Evolutionary conservation across 2,113 vertebrate genomes (phyloP).

Genomic region (Lampris incognitus): DNA sequence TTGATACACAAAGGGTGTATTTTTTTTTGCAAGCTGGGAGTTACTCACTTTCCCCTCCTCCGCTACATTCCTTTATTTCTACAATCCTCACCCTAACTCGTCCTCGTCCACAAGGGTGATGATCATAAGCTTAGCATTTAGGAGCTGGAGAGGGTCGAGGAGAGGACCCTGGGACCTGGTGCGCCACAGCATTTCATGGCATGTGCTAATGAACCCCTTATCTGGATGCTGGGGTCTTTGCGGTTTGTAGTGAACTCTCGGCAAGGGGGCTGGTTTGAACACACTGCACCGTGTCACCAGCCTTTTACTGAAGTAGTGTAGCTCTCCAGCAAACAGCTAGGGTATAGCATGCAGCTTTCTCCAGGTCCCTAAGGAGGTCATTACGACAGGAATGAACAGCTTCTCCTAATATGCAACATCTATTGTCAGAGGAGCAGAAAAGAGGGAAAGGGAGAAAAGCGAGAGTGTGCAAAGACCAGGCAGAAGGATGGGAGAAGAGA

Average conservation of each 20-base stretch:
- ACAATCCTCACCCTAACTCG: too few relatives aligned
- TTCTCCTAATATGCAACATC: constrained; percentile 37
- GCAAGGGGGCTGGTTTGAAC: constrained; percentile 49
- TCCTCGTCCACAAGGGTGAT: too few relatives aligned
- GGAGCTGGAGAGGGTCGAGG: constrained; percentile 31
- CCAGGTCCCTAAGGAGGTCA: constrained; percentile 78
- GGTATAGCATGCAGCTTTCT: constrained; percentile 57
- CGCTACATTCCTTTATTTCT: too few relatives aligned
- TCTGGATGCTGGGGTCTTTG: constrained; percentile 41
- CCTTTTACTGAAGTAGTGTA: constrained; percentile 58
- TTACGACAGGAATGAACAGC: constrained; percentile 67
- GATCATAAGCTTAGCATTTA: constrained; percentile 44
- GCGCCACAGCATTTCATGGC: constrained; percentile 35
- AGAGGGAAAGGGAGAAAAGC: constrained; percentile 16
- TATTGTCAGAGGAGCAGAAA: constrained; percentile 32
- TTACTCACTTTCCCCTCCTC: too few relatives aligned
- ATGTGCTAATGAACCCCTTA: constrained; percentile 58
- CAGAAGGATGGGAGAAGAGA: neutral
- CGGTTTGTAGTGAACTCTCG: constrained; percentile 34
- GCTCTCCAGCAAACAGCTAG: constrained; percentile 62
- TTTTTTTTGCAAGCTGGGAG: too few relatives aligned
- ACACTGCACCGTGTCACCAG: constrained; percentile 40
- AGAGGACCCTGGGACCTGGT: constrained; percentile 23
- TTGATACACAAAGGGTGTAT: too few relatives aligned
- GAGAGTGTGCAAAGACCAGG: neutral